Base-by-base conservation (phyloP, 2,797 vertebrate species). In the Aotus griseimembra region DNA sequence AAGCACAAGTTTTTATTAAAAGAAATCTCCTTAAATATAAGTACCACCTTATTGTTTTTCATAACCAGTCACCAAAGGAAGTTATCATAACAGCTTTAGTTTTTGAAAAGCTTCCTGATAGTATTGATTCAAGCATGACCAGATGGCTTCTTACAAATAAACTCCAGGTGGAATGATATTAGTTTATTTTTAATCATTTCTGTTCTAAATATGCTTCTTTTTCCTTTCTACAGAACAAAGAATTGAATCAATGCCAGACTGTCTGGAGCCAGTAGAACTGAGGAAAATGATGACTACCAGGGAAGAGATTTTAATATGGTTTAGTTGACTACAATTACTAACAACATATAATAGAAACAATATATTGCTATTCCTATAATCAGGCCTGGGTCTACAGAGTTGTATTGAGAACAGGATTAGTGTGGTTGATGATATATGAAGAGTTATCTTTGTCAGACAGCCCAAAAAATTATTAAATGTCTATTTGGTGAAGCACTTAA, bases 221-320 rank as follows among this genome's bases (percentile, higher is more conserved):
- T 90, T 90, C 86, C 75, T 95, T 96, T 92, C 58, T 30, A 76
- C 5, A 41, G 14, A 90, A 75, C 67, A 93, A 94, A 92, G 46
- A 94, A 92, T 46, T 95, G 28, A 96, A 97, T 97, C 72, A 77
- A 92, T 95, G 90, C 72, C 93, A 96, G 98, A 96, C 84, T 96
- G 64, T 90, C 81, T 97, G 93, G 92, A 97, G 77, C 93, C 96
- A 86, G 81, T 26, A 77, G 30, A 95, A 97, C 2, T 91, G 87
- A 79, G 39, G 41, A 67, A 97, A 96, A 94, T 70, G 26, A 61
- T 52, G 58, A 75, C 73, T 90, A 73, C n/a, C 5, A 20, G 52
- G 3, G 41, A 90, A 95, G 86, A 41, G 17, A 83, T 96, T 96
- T 95, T 95, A 88, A 92, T 82, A 70, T 57, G 7, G 15, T 92